Base-by-base conservation (phyloP, 2,888 invertebrate genomes). In the Lumbricus terrestris region DNA sequence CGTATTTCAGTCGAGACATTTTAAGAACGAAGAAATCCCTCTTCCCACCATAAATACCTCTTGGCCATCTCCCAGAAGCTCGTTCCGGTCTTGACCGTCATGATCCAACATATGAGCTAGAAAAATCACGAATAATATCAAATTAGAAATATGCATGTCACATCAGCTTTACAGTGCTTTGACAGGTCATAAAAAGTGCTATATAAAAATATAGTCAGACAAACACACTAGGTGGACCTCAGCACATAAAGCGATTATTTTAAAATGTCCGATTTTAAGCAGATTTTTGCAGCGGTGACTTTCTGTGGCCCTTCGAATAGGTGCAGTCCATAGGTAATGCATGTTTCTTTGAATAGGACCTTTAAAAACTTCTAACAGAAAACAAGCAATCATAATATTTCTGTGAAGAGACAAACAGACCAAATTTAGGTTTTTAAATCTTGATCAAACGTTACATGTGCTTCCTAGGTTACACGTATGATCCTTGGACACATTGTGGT, bases 61-160 rank as follows among this genome's bases (percentile, higher is more conserved):
- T 69, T 89, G 89, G n/a, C 89, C 69, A 37, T 89, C 89, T 33
- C 54, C 89, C 42, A n/a, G 29, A 29, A 69, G n/a, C n/a, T 69
- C 69, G n/a, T 69, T 69, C n/a, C 47, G n/a, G 5, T 33, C 89
- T 8, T 54, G 47, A 20, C 89, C 54, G 20, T 89, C 89, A 47
- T 89, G 89, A 89, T 89, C 89, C 69, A 89, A 33, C 37, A 89
- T 23, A 69, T 54, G 42, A 54, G 69, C 89, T 89, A 37, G 33
- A 89, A 38, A 69, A 89, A 85, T 35, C 85, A 85, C 3, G 34
- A 85, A 35, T 85, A 5, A 85, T 34, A 6, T 8, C 0, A 20
- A 29, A 69, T 69, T n/a, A 69, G 8, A n/a, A 69, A 69, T 69
- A 16, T n/a, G 16, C 16, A 2, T 69, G 13, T n/a, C n/a, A n/a